Percentiles rank a stretch among this genome's conserved stretches.
phyloP scores from a whole-genome alignment of 2,113 vertebrate species.

The Polypterus bichir region DNA sequence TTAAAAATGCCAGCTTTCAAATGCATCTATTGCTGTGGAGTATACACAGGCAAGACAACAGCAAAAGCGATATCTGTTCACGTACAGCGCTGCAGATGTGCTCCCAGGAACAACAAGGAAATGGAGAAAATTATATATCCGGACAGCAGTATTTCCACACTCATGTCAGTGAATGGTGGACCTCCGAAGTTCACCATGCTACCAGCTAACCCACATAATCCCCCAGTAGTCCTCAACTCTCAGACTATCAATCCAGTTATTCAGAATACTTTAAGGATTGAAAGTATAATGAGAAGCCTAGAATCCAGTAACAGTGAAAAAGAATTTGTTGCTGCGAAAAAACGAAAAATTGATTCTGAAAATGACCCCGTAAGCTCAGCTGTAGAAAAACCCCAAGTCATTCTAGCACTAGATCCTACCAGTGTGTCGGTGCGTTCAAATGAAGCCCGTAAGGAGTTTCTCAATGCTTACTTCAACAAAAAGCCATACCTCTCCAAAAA shows the following conservation, averaged over 20 bases:
- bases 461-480: slow-evolving; percentile 75
- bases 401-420: slow-evolving; percentile 62
- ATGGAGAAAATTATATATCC: slow-evolving; percentile 19
- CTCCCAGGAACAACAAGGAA: slow-evolving; percentile 59
- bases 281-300: slow-evolving; percentile 40
- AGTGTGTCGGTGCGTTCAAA: slow-evolving; percentile 41
- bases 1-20: slow-evolving; percentile 85
- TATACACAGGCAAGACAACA: slow-evolving; percentile 88
- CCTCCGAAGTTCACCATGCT: slow-evolving; percentile 20
- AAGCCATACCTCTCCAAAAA: slow-evolving; percentile 72
- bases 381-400: slow-evolving; percentile 32
- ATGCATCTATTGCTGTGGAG: slow-evolving; percentile 90
- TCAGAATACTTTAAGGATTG: slow-evolving; percentile 44
- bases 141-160: slow-evolving; percentile 26
- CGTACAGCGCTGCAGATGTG: slow-evolving; percentile 74
- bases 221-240: slow-evolving; percentile 21
- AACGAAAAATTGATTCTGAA: slow-evolving; percentile 45
- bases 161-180: neutral
- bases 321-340: slow-evolving; percentile 46
- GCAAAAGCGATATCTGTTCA: slow-evolving; percentile 83
- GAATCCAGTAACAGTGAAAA: slow-evolving; percentile 45
- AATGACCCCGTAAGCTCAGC: slow-evolving; percentile 22
- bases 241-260: slow-evolving; percentile 22
- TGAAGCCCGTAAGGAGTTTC: slow-evolving; percentile 70
- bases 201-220: slow-evolving; percentile 26